Evolutionary conservation across 2,797 vertebrate genomes (phyloP), one percentile per base, ranked within the genome.

Genomic region (Sebastiscus albofasciatus): DNA sequence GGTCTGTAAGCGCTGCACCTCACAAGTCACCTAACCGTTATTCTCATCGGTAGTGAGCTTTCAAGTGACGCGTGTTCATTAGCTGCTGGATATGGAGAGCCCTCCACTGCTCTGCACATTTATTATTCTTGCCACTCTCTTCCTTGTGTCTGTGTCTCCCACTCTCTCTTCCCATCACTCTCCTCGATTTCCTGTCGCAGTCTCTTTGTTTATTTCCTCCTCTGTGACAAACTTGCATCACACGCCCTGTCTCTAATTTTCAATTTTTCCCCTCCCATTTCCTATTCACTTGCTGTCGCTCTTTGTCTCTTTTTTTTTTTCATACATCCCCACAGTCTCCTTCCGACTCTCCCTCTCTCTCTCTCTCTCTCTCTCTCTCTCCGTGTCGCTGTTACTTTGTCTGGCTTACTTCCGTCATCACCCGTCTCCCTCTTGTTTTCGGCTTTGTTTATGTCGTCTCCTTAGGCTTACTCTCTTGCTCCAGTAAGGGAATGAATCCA

Each of bases 171-270:
- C 56, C 75, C 55, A 68, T 89, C 87, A 77, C 77, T 87, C 76
- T 72, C 27, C 22, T 62, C 24, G 5, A 87, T 88, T 89, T 85
- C 73, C 80, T 85, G 74, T 69, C 69, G 6, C 82, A 69, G 54
- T 65, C 62, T 71, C 77, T 88, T 79, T 90, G 79, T 91, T 85
- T 87, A 70, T 84, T 80, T 88, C 81, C 82, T 72, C 72, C 73
- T 84, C 59, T 75, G 88, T 86, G 84, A 87, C 84, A 79, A 77
- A 87, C 82, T 89, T 87, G 80, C 83, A 82, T 89, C 86, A 92
- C 86, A 85, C 81, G 77, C 71, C 46, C 75, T 87, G 77, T 89
- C 76, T 86, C 73, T 73, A 74, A 85, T 87, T 87, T 79, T 79
- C 67, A 22, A 6, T 64, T 72, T 70, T 74, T 39, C 54, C 58